Evolutionary conservation across 2,797 vertebrate genomes (phyloP).

Genomic region (Pyrocephalus nanus): DNA sequence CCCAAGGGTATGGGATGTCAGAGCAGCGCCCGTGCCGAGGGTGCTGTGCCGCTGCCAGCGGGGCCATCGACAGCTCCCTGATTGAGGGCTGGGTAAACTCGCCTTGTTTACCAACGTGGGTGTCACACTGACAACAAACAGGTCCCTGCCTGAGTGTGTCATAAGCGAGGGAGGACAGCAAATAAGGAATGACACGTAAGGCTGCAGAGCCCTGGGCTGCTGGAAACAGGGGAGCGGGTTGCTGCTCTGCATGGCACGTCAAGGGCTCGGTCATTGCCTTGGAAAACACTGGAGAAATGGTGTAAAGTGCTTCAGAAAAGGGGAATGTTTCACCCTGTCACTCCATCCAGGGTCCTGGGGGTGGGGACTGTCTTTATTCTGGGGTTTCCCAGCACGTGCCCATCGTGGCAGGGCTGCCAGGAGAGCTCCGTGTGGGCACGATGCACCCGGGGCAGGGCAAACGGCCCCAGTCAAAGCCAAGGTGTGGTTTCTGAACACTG

Average conservation of each 20-base stretch:
- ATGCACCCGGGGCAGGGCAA: accelerated
- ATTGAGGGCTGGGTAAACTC: slow-evolving; percentile 57
- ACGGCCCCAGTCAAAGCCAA: neutral
- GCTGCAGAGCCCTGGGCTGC: neutral
- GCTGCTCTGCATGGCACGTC: neutral
- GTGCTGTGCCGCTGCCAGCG: neutral
- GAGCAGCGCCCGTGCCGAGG: neutral
- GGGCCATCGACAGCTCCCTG: slow-evolving; percentile 5
- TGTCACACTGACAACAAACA: slow-evolving; percentile 64
- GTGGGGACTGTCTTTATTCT: accelerated
- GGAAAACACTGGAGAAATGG: neutral
- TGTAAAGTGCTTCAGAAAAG: accelerated
- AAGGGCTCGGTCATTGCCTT: neutral
- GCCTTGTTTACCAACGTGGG: slow-evolving; percentile 51
- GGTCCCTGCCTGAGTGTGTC: slow-evolving; percentile 55
- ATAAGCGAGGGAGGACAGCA: slow-evolving; percentile 30
- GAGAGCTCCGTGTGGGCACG: accelerated
- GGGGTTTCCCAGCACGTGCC: neutral
- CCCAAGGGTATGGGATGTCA: neutral
- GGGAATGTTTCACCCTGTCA: neutral
- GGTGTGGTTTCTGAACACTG: neutral
- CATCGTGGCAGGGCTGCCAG: neutral
- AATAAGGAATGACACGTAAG: slow-evolving; percentile 28
- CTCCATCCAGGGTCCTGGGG: neutral
- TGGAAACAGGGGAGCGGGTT: neutral